Evolutionary conservation across 2,113 vertebrate species (phyloP), one percentile per base, ranked within the genome.

Genomic region (Sinocyclocheilus maitianheensis): DNA sequence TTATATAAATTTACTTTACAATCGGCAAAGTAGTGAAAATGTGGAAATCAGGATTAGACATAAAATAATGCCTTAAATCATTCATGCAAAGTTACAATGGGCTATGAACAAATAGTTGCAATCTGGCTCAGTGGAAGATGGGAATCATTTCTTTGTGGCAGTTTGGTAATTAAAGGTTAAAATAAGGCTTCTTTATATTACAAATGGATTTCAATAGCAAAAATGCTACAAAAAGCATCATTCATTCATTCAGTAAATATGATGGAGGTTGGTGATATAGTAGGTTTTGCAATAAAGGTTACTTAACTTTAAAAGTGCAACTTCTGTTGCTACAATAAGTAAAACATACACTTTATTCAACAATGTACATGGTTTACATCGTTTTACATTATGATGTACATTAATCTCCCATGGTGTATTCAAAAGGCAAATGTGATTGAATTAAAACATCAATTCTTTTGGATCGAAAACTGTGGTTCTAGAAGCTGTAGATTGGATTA

Each of bases 401-500:
- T 83, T 48, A 34, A 43, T 76, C 37, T 84, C 60, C 55, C n/a
- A 62, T n/a, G 60, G 69, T 63, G 71, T 75, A 22, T 62, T 63
- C 37, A 63, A 48, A 76, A 84, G 24, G 58, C 30, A 76, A 62
- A 63, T 62, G 83, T 77, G 55, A 76, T 84, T 71, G 10, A 48
- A 63, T 84, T 81, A 60, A 62, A 63, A 81, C 53, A 81, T 58
- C 67, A 81, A 81, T 80, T 53, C 55, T 62, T 75, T 18, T 13
- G 69, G 85, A 62, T 86, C 77, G 37, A 60, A 74, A 22, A 40
- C 22, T 58, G 65, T 46, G 53, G 14, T 86, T 34, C 53, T 63
- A 60, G 55, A 86, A 81, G 78, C 67, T 75, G 43, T 72, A 40
- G 84, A 80, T 71, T 85, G 69, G 78, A 81, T 81, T 86, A 40